Base-by-base conservation (phyloP, 2,797 vertebrate species). In the Columba guinea region DNA sequence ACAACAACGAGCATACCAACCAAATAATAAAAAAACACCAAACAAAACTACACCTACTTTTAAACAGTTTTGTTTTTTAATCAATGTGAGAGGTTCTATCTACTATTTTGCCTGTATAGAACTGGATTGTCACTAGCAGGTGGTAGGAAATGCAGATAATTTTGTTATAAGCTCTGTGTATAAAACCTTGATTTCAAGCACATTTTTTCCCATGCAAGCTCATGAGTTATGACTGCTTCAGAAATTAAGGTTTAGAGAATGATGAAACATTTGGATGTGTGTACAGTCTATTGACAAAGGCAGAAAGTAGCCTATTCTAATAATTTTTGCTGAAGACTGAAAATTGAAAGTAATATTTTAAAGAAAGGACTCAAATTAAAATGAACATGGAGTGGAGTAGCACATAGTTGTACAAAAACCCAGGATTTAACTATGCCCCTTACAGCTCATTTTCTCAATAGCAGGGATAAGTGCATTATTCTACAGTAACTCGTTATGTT, bases 261-360 rank as follows among this genome's bases (percentile, higher is more conserved):
- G 44, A 62, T 35, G 22, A 75, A 92, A 88, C 26, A 74, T 85
- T 95, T 80, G 39, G 34, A 56, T 75, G 13, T 18, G 44, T 93
- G 56, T 87, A 69, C 18, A 69, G 17, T 86, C 19, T 70, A 46
- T 63, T 95, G 34, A 80, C 48, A 88, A 90, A 92, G 32, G 34
- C 11, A 22, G 69, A 89, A 92, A 87, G 13, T 35, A 85, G 34
- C 28, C 51, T 76, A 58, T 78, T 95, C 74, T 41, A 92, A 51
- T 56, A 49, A 28, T 75, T 95, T 96, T 92, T 95, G 26, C 32
- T 46, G 53, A 94, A 84, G 46, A 87, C 46, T 58, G 71, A 19
- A 90, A 96, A 83, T 62, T 80, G 39, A 71, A 94, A 94, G 63
- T 44, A 59, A 55, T 92, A 81, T 94, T 95, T 89, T 78, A 51